phyloP scores from a whole-genome alignment of 1,140 invertebrate genomes.

The Drosophila nigrodunni region DNA sequence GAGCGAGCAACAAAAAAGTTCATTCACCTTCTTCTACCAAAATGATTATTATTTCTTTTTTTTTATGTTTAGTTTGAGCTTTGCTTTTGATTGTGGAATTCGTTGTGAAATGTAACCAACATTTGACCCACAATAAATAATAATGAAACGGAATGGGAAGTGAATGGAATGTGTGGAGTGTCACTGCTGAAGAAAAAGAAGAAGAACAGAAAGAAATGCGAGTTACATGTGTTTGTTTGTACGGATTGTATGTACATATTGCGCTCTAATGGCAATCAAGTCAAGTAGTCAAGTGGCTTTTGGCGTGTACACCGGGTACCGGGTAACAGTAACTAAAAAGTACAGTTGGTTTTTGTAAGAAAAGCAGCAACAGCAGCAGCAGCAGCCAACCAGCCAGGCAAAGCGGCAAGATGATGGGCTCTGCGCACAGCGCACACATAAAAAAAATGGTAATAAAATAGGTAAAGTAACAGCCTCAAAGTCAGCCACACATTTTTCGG shows the following conservation, averaged over 20 bases:
- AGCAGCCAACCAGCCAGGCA: constrained; percentile 57
- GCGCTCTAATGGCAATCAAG: constrained; percentile 76
- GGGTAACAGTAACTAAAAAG: constrained; percentile 77
- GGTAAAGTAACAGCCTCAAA: constrained; percentile 50
- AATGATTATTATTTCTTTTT: constrained; percentile 4
- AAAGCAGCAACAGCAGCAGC: constrained; percentile 55
- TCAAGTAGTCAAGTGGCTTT: constrained; percentile 76
- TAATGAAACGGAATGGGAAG: constrained; percentile 20
- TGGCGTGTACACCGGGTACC: constrained; percentile 46
- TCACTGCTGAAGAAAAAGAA: constrained; percentile 33
- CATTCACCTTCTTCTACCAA: constrained; percentile 47
- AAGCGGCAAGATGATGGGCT: constrained; percentile 53
- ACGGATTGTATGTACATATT: constrained; percentile 22
- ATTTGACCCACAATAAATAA: constrained; percentile 66
- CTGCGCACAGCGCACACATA: constrained; percentile 31
- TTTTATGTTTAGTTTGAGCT: constrained; percentile 44
- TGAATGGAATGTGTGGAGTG: constrained; percentile 31
- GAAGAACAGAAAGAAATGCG: constrained; percentile 43
- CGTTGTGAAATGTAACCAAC: constrained; percentile 60
- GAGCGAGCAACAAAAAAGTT: constrained; percentile 42
- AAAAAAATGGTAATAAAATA: constrained; percentile 59
- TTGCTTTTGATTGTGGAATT: constrained; percentile 48
- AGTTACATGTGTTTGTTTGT: constrained; percentile 26
- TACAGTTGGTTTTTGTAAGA: constrained; percentile 79
- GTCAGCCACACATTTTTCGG: constrained; percentile 40